Base-by-base conservation (phyloP, 2,113 vertebrate genomes). In the Mustela nigripes region DNA sequence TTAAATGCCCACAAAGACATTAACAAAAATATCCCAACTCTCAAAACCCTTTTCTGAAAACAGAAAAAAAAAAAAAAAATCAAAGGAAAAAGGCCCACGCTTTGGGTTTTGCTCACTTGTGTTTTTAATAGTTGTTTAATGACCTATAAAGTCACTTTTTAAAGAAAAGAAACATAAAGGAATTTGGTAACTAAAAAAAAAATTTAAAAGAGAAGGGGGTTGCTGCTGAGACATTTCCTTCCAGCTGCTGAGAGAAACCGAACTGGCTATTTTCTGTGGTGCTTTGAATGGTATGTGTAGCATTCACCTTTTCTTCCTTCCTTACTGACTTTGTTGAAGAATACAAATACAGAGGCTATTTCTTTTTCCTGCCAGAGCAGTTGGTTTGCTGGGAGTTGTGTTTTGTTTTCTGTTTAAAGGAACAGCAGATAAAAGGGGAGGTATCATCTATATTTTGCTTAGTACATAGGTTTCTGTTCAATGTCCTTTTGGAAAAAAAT, bases 101-200 rank as follows among this genome's bases (percentile, higher is more conserved):
- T 97, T 98, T 97, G 97, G 39, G 26, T 84, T 97, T 96, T 98
- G 98, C 98, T 98, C 97, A 98, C 98, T 98, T 99, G 95, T 97
- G 98, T 96, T 98, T 99, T 98, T 98, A 98, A 98, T 98, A 98
- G 97, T 98, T 98, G 98, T 98, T 98, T 98, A 98, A 98, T 98
- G 98, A 98, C 96, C 97, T 98, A 98, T 98, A 98, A 99, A 98
- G 93, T 97, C 96, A 97, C 83, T 98, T 99, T 98, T 97, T 98
- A 97, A 97, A 98, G 98, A 93, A 98, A 98, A 98, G 98, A 98
- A 98, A 98, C 22, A 22, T 94, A 96, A 97, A 98, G 85, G 93
- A 98, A 89, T 98, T 98, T 98, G 97, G 96, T 98, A 98, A 97
- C 96, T 96, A 93, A 93, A 98, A 98, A 53, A 50, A 97, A 97